phyloP scores from a whole-genome alignment of 2,888 invertebrate species.

The Napeogenes sylphis region DNA sequence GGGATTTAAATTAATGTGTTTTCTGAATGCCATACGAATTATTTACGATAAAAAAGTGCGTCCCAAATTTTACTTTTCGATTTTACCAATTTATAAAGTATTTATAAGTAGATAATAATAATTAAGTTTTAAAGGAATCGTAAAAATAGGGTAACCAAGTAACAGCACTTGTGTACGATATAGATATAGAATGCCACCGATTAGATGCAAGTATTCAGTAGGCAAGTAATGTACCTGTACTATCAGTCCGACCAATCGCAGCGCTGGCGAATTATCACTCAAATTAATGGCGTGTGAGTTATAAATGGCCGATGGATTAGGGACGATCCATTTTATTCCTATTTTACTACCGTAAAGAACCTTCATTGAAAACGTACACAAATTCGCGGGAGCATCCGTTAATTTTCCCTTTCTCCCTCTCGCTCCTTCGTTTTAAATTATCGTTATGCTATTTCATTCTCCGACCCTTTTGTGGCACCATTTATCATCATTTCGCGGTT shows the following conservation, averaged over 20 bases:
- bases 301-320: constrained; percentile 76
- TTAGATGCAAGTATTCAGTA: constrained; percentile 11
- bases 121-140: constrained; percentile 17
- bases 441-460: constrained; percentile 49
- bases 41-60: too few species aligned
- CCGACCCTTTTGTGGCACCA: constrained; percentile 65
- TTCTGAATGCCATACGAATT: too few species aligned
- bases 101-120: too few species aligned
- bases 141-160: constrained; percentile 31
- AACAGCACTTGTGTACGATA: constrained; percentile 28
- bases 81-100: too few species aligned
- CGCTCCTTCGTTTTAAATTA: constrained; percentile 42
- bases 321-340: constrained; percentile 74
- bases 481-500: constrained; percentile 79
- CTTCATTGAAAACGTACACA: constrained; percentile 77
- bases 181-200: neutral
- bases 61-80: too few species aligned
- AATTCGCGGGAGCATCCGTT: constrained; percentile 73
- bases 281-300: constrained; percentile 78
- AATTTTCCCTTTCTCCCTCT: constrained; percentile 63
- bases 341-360: constrained; percentile 76
- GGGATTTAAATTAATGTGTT: too few species aligned
- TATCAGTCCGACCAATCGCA: constrained; percentile 68
- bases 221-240: constrained; percentile 35
- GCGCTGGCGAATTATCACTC: constrained; percentile 72